Base-by-base conservation (phyloP, 2,797 vertebrate species). In the Pangasius mekongensis region DNA sequence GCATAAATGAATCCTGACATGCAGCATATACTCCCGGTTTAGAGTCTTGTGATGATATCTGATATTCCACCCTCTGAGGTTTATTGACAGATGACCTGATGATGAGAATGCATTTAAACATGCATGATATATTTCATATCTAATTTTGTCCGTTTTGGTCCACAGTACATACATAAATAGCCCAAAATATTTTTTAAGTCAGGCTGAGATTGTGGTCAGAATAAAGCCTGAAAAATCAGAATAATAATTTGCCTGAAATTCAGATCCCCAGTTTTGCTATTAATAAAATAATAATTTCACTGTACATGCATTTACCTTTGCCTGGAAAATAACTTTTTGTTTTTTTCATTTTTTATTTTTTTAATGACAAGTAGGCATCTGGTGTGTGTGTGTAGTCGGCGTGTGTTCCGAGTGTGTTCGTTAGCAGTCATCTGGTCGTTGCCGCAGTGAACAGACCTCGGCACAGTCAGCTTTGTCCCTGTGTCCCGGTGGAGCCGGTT, bases 401-500 rank as follows among this genome's bases (percentile, higher is more conserved):
- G 78, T 62, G 58, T 47, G 39, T 30, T 56, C 13, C 0, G 80
- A 18, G 77, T 43, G 52, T 87, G 69, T 73, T 84, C 85, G 66
- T 88, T 86, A 86, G 80, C 85, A 73, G 83, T 85, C 87, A 89
- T 77, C 87, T 80, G 87, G 87, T 76, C 49, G 47, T 54, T 83
- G 76, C 64, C 66, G 47, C 67, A 64, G 74, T 84, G 58, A 89
- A 84, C 89, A 89, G 87, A 88, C 78, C 74, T 91, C 69, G 64
- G 30, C 87, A 84, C 87, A 86, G 86, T 85, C 82, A 86, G 90
- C 76, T 78, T 83, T 52, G 80, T 85, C 66, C 62, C 74, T 83
- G 66, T 77, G 74, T 54, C 64, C 78, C 56, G 33, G 84, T 85
- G 52, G n/a, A 89, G 69, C 67, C 69, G 39, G 58, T 89, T 87